phyloP scores from a whole-genome alignment of 92 coral and sea anemone species.

The Epizoanthus scotinus region DNA sequence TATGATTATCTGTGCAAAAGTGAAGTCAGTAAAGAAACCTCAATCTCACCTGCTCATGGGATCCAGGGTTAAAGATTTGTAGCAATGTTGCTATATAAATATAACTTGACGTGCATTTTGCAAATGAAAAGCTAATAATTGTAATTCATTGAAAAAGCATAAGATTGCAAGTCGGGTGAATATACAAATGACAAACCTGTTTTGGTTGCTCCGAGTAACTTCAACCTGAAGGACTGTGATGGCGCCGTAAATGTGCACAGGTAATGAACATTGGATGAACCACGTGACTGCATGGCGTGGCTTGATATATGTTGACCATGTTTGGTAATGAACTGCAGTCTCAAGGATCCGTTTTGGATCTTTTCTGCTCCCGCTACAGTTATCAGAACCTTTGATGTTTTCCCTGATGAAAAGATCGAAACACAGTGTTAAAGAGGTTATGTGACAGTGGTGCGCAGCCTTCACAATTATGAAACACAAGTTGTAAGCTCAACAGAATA shows the following conservation, averaged over 20 bases:
- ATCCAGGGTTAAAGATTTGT: too few species aligned
- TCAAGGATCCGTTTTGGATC: slow-evolving; percentile 54
- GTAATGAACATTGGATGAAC: slow-evolving; percentile 61
- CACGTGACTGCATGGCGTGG: slow-evolving; percentile 57
- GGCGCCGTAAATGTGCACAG: slow-evolving; percentile 64
- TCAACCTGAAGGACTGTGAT: slow-evolving; percentile 63
- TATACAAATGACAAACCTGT: slow-evolving; percentile 7
- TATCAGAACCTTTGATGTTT: slow-evolving; percentile 54
- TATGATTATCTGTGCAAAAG: too few species aligned
- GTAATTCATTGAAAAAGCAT: background rate
- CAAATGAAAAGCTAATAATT: background rate
- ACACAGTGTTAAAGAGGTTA: too few species aligned
- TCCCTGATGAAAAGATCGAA: slow-evolving; percentile 51
- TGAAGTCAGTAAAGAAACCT: too few species aligned
- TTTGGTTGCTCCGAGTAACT: slow-evolving; percentile 72
- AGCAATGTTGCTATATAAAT: too few species aligned
- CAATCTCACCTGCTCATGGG: too few species aligned
- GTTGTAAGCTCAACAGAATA: too few species aligned
- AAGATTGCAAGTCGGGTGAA: too few species aligned
- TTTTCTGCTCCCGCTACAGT: slow-evolving; percentile 83
- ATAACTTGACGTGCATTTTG: too few species aligned
- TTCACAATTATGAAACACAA: too few species aligned
- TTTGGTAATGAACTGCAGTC: slow-evolving; percentile 67
- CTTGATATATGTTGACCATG: slow-evolving; percentile 62
- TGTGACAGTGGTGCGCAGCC: too few species aligned